Evolutionary conservation across 2,797 vertebrate species (phyloP), one percentile per base, ranked within the genome.

Genomic region (Dipus sagitta): DNA sequence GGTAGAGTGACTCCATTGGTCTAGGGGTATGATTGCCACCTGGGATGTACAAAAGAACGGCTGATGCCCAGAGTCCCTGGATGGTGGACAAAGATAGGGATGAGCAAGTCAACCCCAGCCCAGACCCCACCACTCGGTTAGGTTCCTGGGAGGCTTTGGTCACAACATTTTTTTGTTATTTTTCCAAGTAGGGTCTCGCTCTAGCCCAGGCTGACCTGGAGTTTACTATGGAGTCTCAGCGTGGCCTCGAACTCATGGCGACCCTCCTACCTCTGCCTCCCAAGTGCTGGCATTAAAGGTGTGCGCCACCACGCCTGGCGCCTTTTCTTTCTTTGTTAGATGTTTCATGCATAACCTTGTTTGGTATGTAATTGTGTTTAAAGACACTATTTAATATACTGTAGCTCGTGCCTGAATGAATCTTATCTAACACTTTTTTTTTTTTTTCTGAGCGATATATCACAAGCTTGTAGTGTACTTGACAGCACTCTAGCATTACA

Each of bases 281-380:
- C 11, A 11, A 47, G 47, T 10, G 47, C 47, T 47, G 47, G 47
- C 8, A 47, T 47, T 47, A 47, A 47, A 47, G 47, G 47, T 47
- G 47, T 47, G 47, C 8, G 9, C 47, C 47, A 47, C 47, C 47
- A 47, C 9, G 11, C 47, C 47, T 47, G 47, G 47, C 47, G 9
- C 47, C 54, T 81, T 86, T 91, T 92, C 75, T 93, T 91, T 38
- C 38, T 38, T 91, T 92, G 72, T 94, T 88, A 90, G 38, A 12
- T 80, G 28, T 60, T 81, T 18, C 67, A 75, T 82, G 74, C 23
- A 47, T 84, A 81, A 79, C 21, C 38, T 82, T 95, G 78, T 94
- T 90, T 91, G 67, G 87, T n/a, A 20, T 62, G 17, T 58, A 24
- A 58, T 86, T 95, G 88, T 95, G 32, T 84, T 92, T 94, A 76